phyloP scores from a whole-genome alignment of 2,113 vertebrate genomes.

The Forbesichthys papilliferus region DNA sequence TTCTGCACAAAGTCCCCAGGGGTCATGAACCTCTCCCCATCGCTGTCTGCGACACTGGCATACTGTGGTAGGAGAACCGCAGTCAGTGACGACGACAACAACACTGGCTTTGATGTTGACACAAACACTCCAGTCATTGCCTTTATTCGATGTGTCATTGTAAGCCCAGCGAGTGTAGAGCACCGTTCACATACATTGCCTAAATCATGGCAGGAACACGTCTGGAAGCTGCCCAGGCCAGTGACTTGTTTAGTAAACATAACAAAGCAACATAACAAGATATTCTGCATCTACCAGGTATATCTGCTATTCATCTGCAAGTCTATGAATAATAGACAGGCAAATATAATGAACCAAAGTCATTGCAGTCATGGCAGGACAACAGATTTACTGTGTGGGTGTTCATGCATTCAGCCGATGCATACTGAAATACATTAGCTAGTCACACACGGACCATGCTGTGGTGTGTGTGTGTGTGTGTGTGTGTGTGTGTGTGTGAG shows the following conservation, averaged over 20 bases:
- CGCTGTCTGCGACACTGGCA: constrained; percentile 86
- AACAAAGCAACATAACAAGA: constrained; percentile 9
- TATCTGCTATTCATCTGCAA: no score
- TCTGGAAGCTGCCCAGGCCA: not conserved
- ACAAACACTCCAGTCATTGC: not conserved
- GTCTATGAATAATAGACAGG: no score
- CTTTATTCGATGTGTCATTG: not conserved
- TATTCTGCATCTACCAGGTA: no score
- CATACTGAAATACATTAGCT: constrained; percentile 5
- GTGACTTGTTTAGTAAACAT: not conserved
- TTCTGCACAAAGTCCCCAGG: constrained; percentile 93
- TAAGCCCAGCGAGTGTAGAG: not conserved
- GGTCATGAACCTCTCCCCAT: constrained; percentile 96
- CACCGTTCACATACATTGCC: not conserved
- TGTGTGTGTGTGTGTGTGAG: constrained; percentile 4
- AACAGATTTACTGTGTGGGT: not conserved
- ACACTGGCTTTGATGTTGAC: not conserved
- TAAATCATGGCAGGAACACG: constrained; percentile 4
- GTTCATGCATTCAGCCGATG: constrained; percentile 15
- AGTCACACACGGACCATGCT: constrained; percentile 6
- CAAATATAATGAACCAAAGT: not conserved
- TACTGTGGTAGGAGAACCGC: constrained; percentile 73
- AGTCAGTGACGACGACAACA: not conserved
- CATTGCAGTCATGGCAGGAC: not conserved
- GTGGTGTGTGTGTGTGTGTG: constrained; percentile 1